These are phyloP conservation scores for Diaphora mendica DNA, from an alignment of 2,888 invertebrate species.

Conservation along the genomic window DNA sequence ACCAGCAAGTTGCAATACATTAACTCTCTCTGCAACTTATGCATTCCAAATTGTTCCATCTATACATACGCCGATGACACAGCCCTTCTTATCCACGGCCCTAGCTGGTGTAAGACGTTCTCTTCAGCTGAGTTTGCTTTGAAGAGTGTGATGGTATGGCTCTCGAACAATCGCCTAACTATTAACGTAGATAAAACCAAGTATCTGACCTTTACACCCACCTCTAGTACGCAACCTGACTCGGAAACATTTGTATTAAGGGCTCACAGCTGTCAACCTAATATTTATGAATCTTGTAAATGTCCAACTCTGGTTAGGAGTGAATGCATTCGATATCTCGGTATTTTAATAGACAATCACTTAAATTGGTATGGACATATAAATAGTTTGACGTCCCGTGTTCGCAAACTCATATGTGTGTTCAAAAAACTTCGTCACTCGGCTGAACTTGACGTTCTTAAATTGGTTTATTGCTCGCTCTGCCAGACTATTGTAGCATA, in stretches of 20 bases:
- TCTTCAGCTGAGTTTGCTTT: too few relatives aligned
- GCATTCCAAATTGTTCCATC: too few relatives aligned
- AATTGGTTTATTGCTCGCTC: too few relatives aligned
- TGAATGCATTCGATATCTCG: background rate
- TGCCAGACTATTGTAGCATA: too few relatives aligned
- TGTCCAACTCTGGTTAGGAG: background rate
- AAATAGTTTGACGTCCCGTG: background rate
- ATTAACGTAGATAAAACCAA: background rate
- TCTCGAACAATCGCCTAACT: too few relatives aligned
- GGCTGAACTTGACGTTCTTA: background rate
- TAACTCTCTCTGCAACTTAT: too few relatives aligned
- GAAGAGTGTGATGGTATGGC: too few relatives aligned
- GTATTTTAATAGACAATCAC: background rate
- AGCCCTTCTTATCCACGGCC: too few relatives aligned
- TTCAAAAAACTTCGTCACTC: background rate
- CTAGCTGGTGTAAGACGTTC: too few relatives aligned
- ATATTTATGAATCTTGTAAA: background rate
- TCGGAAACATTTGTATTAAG: background rate
- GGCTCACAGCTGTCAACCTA: background rate
- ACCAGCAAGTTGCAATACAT: slow-evolving; percentile 23
- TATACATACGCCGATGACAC: too few relatives aligned
- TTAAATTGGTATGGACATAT: background rate
- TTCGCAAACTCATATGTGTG: background rate
- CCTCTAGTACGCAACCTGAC: background rate
- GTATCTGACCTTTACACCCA: background rate